A percentile compares a stretch with the other conserved stretches of the same genome.
Evolutionary conservation across 2,888 invertebrate species (phyloP).

Genomic region (Dasypolia templi): DNA sequence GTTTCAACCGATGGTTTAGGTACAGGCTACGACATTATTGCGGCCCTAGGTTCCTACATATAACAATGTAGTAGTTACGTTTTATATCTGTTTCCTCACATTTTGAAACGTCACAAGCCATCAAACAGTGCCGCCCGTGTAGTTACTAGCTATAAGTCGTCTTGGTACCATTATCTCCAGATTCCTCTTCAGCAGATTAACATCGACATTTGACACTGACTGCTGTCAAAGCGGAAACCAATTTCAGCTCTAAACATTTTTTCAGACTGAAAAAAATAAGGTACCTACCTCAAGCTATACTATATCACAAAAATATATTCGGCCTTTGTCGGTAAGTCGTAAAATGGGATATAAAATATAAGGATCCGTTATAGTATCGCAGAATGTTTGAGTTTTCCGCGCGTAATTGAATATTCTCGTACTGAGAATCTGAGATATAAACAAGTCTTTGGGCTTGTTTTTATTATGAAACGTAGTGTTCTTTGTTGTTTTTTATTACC

Average conservation of each 20-base stretch:
- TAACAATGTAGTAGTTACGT: no score
- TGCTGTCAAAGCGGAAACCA: background rate
- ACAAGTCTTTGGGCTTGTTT: slow-evolving; percentile 13
- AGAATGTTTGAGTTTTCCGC: slow-evolving; percentile 22
- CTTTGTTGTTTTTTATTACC: background rate
- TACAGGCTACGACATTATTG: background rate
- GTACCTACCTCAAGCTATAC: no score
- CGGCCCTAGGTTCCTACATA: no score
- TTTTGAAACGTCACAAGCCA: no score
- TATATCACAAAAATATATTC: slow-evolving; percentile 22
- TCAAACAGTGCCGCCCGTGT: no score
- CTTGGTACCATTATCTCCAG: background rate
- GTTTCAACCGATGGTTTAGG: background rate
- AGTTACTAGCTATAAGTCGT: no score
- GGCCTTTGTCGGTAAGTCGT: slow-evolving; percentile 3
- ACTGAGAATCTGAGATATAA: slow-evolving; percentile 4
- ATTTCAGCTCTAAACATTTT: no score
- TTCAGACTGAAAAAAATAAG: no score
- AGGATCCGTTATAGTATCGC: slow-evolving; percentile 23
- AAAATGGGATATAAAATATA: slow-evolving; percentile 35
- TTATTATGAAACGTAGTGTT: background rate
- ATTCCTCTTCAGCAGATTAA: background rate
- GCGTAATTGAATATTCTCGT: slow-evolving; percentile 30
- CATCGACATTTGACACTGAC: background rate
- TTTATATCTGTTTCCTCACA: no score